Evolutionary conservation across 2,113 vertebrate genomes (phyloP).

Genomic region (Callopanchax toddi): DNA sequence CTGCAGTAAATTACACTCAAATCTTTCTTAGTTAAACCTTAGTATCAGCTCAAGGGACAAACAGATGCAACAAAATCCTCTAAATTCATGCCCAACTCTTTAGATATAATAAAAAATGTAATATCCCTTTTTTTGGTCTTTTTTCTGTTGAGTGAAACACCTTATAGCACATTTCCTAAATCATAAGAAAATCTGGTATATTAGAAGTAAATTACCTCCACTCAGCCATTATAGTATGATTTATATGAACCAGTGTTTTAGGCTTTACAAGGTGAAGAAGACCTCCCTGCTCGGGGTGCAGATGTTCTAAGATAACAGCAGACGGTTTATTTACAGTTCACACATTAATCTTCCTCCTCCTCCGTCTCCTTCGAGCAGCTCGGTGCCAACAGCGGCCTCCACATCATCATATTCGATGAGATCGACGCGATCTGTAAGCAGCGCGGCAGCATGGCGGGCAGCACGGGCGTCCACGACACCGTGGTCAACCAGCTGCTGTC

Average conservation of each 20-base stretch:
- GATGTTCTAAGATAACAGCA: constrained; percentile 3
- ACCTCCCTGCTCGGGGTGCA: constrained; percentile 24
- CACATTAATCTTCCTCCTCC: neutral
- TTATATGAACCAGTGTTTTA: neutral
- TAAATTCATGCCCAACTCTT: too few species aligned
- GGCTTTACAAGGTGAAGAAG: neutral
- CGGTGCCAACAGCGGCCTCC: constrained; percentile 94
- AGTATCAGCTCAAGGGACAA: too few species aligned
- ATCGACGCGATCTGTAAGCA: constrained; percentile 99
- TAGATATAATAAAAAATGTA: too few species aligned
- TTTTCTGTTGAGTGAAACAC: too few species aligned
- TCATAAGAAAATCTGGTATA: too few species aligned
- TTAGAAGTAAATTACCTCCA: too few species aligned
- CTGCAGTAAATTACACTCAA: too few species aligned
- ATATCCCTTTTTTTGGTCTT: too few species aligned
- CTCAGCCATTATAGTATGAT: neutral
- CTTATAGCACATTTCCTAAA: too few species aligned
- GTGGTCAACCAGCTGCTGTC: constrained; percentile 97
- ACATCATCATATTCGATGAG: constrained; percentile 98
- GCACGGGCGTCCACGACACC: constrained; percentile 95
- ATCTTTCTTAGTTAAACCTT: too few species aligned
- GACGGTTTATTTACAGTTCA: neutral
- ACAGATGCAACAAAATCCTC: too few species aligned
- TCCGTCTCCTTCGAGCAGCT: constrained; percentile 75
- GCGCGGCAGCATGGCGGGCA: constrained; percentile 96